These are phyloP conservation scores for Synanthedon myopaeformis DNA, from an alignment of 2,888 invertebrate species.

Conservation along the genomic window DNA sequence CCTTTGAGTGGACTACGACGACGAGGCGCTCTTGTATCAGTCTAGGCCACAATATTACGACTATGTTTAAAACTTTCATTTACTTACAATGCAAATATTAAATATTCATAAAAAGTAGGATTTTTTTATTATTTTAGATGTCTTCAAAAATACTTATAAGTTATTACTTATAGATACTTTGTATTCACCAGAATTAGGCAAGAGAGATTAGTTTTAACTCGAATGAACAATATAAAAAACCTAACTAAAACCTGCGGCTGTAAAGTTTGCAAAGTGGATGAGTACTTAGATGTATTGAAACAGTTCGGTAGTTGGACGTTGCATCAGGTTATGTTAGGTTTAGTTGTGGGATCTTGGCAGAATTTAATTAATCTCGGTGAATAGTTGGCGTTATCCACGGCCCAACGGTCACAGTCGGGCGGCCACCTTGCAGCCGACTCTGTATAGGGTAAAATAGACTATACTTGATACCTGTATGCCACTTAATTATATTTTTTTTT, in stretches of 20 bases:
- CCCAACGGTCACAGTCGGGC: slow-evolving; percentile 22
- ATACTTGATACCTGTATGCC: slow-evolving; percentile 2
- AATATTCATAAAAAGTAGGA: too few relatives aligned
- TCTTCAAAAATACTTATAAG: too few relatives aligned
- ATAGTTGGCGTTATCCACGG: slow-evolving; percentile 26
- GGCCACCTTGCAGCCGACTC: slow-evolving; percentile 14
- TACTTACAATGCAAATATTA: neutral
- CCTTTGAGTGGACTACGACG: slow-evolving; percentile 27
- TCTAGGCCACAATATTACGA: neutral
- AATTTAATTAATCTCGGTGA: slow-evolving; percentile 43
- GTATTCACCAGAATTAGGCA: too few relatives aligned
- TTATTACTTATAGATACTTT: too few relatives aligned
- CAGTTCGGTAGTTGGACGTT: too few relatives aligned
- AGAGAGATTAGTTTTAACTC: too few relatives aligned
- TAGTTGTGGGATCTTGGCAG: slow-evolving; percentile 12
- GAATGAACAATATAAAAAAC: too few relatives aligned
- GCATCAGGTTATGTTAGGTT: neutral
- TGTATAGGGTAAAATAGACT: slow-evolving; percentile 9
- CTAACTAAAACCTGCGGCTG: too few relatives aligned
- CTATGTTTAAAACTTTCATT: neutral
- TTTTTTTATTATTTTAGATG: too few relatives aligned
- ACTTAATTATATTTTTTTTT: neutral
- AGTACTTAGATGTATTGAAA: too few relatives aligned
- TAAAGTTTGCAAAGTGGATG: too few relatives aligned
- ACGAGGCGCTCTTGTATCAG: neutral